These are phyloP conservation scores for Pardalotus punctatus DNA, from an alignment of 2,113 vertebrate species.

Conservation along the genomic window DNA sequence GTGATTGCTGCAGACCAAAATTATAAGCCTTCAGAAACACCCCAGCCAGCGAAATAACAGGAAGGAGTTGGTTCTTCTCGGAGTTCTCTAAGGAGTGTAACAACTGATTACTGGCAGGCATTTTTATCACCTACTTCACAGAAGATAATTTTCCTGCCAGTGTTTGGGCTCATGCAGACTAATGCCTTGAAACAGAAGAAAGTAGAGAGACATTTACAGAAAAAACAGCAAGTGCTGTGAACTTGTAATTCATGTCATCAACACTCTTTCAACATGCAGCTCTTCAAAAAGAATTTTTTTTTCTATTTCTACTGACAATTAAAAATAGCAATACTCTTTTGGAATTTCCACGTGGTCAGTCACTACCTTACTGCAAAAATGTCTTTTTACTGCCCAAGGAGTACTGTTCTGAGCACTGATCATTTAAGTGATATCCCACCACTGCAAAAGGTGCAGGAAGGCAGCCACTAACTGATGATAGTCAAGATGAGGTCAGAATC, in stretches of 20 bases:
- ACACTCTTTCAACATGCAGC: background rate
- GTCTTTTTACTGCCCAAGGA: background rate
- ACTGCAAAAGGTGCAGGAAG: background rate
- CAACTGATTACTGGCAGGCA: background rate
- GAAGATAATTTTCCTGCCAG: background rate
- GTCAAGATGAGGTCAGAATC: background rate
- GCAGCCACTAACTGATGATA: background rate
- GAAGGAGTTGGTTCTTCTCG: background rate
- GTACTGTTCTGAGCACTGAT: background rate
- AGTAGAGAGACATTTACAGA: background rate
- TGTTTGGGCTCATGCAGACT: background rate
- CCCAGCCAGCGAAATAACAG: background rate
- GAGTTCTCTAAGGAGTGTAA: background rate
- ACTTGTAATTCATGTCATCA: background rate
- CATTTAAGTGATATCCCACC: background rate
- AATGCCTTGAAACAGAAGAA: background rate
- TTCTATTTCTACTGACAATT: background rate
- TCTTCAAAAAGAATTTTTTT: background rate
- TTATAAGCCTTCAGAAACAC: background rate
- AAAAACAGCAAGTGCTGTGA: background rate
- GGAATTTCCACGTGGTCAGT: background rate
- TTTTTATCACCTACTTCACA: background rate
- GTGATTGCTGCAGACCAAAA: background rate
- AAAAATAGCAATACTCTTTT: background rate
- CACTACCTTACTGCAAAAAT: background rate